phyloP scores from a whole-genome alignment of 2,888 invertebrate genomes.

The Acanthosoma haemorrhoidale region DNA sequence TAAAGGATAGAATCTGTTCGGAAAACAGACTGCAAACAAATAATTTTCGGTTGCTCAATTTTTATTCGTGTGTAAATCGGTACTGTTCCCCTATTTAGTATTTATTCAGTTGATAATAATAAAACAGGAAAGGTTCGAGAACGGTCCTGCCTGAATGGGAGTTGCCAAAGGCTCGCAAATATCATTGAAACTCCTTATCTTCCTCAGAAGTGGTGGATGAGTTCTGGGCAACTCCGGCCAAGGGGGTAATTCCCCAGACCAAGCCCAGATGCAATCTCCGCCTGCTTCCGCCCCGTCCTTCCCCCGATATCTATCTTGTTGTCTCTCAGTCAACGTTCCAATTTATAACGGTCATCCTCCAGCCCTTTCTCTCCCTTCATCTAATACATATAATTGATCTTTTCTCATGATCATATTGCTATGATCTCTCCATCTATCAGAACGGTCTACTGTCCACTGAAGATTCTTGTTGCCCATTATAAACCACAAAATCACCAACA shows the following conservation, averaged over 20 bases:
- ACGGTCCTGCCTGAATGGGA: neutral
- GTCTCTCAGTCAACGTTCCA: neutral
- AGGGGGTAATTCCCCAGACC: neutral
- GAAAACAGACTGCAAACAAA: too few species aligned
- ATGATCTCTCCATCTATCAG: too few species aligned
- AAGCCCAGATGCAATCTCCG: neutral
- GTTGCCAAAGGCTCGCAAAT: conserved; percentile 3
- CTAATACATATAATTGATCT: too few species aligned
- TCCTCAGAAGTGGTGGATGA: neutral
- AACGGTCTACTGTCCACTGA: too few species aligned
- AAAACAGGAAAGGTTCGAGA: neutral
- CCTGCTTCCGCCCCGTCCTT: neutral
- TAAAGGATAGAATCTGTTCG: too few species aligned
- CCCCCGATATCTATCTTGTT: neutral
- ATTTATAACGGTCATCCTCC: neutral
- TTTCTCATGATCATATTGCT: too few species aligned
- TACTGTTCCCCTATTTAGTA: too few species aligned
- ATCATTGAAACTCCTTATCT: conserved; percentile 15
- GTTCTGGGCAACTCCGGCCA: neutral
- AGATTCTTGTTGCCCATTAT: too few species aligned
- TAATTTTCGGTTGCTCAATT: too few species aligned
- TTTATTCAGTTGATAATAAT: too few species aligned
- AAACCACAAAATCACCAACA: too few species aligned
- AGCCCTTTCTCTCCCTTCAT: neutral
- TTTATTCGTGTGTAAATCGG: too few species aligned